Percentiles rank a stretch among this genome's conserved stretches.
phyloP scores from a whole-genome alignment of 2,888 invertebrate genomes.

The Watsonalla cultraria region DNA sequence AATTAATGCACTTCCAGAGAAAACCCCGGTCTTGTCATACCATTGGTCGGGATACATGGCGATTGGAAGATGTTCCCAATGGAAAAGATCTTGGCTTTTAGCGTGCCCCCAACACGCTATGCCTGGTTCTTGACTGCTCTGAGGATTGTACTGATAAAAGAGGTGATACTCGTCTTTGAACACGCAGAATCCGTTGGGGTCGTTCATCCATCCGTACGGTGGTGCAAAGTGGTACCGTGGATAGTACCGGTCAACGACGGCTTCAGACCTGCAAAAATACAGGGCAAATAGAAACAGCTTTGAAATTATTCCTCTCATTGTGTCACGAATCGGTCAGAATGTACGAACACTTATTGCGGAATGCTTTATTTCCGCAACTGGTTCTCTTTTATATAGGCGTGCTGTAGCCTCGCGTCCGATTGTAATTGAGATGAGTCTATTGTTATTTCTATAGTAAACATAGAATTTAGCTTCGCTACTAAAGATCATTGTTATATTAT shows the following conservation, averaged over 20 bases:
- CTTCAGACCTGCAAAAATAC: neutral
- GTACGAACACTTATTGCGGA: slow-evolving; percentile 11
- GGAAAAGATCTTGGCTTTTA: slow-evolving; percentile 58
- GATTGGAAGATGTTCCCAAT: slow-evolving; percentile 67
- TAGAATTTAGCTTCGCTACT: no score
- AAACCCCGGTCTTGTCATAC: slow-evolving; percentile 60
- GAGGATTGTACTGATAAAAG: slow-evolving; percentile 72
- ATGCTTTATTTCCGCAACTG: slow-evolving; percentile 19
- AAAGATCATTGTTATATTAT: no score
- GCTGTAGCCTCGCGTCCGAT: slow-evolving; percentile 14
- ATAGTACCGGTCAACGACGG: slow-evolving; percentile 32
- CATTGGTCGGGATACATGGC: slow-evolving; percentile 62
- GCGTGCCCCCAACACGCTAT: slow-evolving; percentile 75
- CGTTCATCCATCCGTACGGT: slow-evolving; percentile 72
- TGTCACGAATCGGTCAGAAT: slow-evolving; percentile 1
- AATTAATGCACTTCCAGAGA: slow-evolving; percentile 68
- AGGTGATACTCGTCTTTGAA: slow-evolving; percentile 61
- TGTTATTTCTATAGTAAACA: neutral
- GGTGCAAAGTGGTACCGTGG: slow-evolving; percentile 58
- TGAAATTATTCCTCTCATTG: neutral
- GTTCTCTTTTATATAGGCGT: slow-evolving; percentile 23
- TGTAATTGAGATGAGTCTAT: slow-evolving; percentile 6
- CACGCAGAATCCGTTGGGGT: slow-evolving; percentile 73
- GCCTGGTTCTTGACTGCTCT: slow-evolving; percentile 44
- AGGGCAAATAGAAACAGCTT: neutral